phyloP scores from a whole-genome alignment of 2,113 vertebrate genomes.

The Sander vitreus region DNA sequence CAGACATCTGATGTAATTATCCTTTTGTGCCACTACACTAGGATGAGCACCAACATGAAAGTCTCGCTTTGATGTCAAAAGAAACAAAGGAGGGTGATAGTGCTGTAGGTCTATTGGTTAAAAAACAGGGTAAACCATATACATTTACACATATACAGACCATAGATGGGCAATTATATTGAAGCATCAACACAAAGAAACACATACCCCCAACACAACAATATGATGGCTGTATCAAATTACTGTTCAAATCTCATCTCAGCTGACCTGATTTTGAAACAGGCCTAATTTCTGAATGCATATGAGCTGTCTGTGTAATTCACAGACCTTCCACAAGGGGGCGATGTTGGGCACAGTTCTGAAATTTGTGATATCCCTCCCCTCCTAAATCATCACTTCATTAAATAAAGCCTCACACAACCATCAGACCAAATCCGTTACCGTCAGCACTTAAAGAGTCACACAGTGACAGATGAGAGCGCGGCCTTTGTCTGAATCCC shows the following conservation, averaged over 20 bases:
- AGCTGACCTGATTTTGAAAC: constrained; percentile 71
- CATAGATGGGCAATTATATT: not conserved
- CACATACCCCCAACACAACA: constrained; percentile 12
- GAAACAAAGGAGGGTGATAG: constrained; percentile 37
- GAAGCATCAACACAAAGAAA: constrained; percentile 30
- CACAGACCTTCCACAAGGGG: constrained; percentile 41
- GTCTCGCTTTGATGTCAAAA: constrained; percentile 47
- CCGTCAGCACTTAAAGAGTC: constrained; percentile 46
- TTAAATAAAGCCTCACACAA: constrained; percentile 47
- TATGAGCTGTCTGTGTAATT: constrained; percentile 6
- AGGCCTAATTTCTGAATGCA: constrained; percentile 48
- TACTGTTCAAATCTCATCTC: constrained; percentile 47
- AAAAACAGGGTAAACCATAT: constrained; percentile 17
- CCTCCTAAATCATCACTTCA: constrained; percentile 45
- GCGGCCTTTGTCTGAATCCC: constrained; percentile 52
- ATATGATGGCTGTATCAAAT: constrained; percentile 37
- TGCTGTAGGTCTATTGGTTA: not conserved
- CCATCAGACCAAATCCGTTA: constrained; percentile 38
- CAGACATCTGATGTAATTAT: constrained; percentile 37
- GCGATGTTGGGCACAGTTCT: constrained; percentile 52
- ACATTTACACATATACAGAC: constrained; percentile 11
- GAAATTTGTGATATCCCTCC: not conserved
- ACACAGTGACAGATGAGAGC: constrained; percentile 23
- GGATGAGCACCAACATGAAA: constrained; percentile 24
- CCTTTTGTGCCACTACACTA: constrained; percentile 22